Evolutionary conservation across 2,113 vertebrate species (phyloP), one percentile per base, ranked within the genome.

Genomic region (Gorsachius goisagi): DNA sequence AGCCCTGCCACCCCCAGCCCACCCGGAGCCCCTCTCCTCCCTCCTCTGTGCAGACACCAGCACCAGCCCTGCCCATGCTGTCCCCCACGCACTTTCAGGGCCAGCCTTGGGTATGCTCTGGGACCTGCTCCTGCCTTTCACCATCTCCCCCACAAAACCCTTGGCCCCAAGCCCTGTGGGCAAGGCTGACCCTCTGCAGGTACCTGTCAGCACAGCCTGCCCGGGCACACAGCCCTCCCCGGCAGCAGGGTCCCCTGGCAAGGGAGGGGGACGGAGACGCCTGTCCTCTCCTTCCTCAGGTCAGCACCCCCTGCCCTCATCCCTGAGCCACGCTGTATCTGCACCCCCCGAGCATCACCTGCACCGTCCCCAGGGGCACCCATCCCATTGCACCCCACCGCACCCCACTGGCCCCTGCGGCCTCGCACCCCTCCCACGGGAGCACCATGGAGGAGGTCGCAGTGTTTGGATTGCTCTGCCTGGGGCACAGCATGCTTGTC

Each of bases 361-460:
- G 66, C n/a, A 12, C 52, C 7, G 3, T 81, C 62, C 80, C 72
- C 0, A 1, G 26, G 16, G n/a, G n/a, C 32, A 23, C 5, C 0
- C 16, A 18, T 6, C 1, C 0, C 33, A 3, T 4, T 1, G 15
- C n/a, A 44, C 41, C 41, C 41, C 41, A 44, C 41, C 41, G 5
- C 15, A 15, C 41, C 14, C 27, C 0, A 0, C 49, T 24, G 20
- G 72, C 56, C 35, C 35, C 71, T 2, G 0, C 3, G 44, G 84
- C 30, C 39, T 35, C 1, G 0, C 35, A 6, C 72, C 49, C 58
- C 67, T 56, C 88, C 21, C 73, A 1, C 6, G 0, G 44, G 5
- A 72, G 60, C 78, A 11, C 30, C 3, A 0, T 1, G 0, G 35
- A 73, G 49, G 52, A 92, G 27, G 45, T 68, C 71, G 6, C 67